Conservation (phyloP, 2,888 invertebrate genomes). For the Ceramica pisi region DNA sequence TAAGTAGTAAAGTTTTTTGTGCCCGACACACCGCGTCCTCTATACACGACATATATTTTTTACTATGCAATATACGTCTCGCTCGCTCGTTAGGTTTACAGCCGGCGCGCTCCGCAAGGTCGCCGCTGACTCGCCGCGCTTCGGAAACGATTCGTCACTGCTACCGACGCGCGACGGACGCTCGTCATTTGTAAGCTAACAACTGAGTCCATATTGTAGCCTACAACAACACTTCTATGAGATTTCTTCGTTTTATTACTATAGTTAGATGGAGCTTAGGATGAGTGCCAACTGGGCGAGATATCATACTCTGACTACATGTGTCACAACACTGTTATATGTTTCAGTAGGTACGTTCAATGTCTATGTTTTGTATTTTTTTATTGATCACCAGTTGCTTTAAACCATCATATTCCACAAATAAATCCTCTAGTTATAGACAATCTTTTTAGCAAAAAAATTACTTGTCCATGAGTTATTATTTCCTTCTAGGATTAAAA, state of each 20-base stretch:
- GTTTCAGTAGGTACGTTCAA: not conserved
- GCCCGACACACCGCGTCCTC: not conserved
- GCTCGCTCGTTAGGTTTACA: conserved; percentile 23
- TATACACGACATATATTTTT: conserved; percentile 26
- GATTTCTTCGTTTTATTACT: conserved; percentile 12
- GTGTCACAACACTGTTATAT: conserved; percentile 4
- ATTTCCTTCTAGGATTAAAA: too few species aligned
- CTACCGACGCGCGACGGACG: too few species aligned
- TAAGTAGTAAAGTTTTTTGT: conserved; percentile 19
- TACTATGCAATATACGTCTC: conserved; percentile 33
- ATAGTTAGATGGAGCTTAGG: conserved; percentile 18
- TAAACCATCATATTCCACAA: too few species aligned
- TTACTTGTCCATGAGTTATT: too few species aligned
- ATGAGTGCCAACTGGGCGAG: conserved; percentile 11
- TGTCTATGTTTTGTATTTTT: not conserved
- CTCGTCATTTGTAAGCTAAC: conserved; percentile 3
- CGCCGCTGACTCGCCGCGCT: not conserved
- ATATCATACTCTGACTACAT: not conserved
- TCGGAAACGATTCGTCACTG: not conserved
- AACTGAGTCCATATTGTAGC: not conserved
- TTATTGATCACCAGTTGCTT: too few species aligned
- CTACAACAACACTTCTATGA: conserved; percentile 8
- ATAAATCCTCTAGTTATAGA: too few species aligned
- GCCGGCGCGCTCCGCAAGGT: conserved; percentile 9
- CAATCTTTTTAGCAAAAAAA: too few species aligned